Percentiles rank a stretch among this genome's conserved stretches.
Conservation (phyloP, 2,888 invertebrate species). For the Pollenia angustigena region DNA sequence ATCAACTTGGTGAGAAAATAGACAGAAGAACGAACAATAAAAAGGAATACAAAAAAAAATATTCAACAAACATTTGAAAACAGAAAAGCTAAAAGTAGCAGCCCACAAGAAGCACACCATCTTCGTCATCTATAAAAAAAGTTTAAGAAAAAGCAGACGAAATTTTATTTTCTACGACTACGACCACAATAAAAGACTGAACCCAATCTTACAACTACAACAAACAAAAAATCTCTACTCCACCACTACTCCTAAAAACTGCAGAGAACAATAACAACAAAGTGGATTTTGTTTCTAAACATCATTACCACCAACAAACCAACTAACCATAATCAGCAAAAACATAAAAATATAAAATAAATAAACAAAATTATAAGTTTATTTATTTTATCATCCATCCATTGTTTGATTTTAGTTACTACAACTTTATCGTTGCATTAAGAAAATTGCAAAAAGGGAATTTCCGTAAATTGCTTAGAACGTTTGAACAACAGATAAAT, state of each 20-base stretch:
- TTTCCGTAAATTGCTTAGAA: background rate
- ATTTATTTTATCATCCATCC: conserved; percentile 9
- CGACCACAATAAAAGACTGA: conserved; percentile 71
- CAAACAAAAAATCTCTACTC: conserved; percentile 42
- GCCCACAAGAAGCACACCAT: conserved; percentile 55
- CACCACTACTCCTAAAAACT: conserved; percentile 47
- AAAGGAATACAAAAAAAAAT: conserved; percentile 69
- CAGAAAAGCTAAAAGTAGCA: conserved; percentile 66
- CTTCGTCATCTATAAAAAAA: conserved; percentile 60
- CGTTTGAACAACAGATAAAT: background rate
- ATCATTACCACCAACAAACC: background rate
- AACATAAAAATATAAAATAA: background rate
- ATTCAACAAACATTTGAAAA: conserved; percentile 56
- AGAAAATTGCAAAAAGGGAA: background rate
- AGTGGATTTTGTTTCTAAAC: conserved; percentile 28
- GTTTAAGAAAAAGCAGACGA: conserved; percentile 45
- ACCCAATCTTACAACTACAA: conserved; percentile 71
- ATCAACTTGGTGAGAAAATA: conserved; percentile 12
- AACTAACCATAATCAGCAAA: background rate
- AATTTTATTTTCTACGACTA: conserved; percentile 62
- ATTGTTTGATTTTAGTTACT: conserved; percentile 15
- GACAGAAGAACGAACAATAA: conserved; percentile 62
- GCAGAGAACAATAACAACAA: conserved; percentile 31
- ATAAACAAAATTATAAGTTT: background rate
- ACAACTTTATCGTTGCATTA: background rate